Evolutionary conservation across 2,888 invertebrate genomes (phyloP).

Genomic region (Melanophora roralis): DNA sequence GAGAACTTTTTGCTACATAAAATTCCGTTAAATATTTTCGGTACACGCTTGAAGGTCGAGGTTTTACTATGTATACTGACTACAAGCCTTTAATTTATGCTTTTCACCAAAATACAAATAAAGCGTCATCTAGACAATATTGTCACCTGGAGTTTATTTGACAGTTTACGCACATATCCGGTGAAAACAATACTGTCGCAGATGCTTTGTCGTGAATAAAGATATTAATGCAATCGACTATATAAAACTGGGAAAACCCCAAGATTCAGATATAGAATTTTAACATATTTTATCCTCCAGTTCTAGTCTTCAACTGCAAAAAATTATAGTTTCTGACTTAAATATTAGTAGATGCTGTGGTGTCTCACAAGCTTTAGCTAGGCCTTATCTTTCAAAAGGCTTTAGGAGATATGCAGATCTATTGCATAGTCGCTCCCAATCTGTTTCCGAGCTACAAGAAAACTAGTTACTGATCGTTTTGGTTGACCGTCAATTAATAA

Average conservation of each 20-base stretch:
- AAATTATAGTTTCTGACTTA: background rate
- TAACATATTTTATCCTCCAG: background rate
- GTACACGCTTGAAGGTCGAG: slow-evolving; percentile 43
- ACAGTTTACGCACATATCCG: background rate
- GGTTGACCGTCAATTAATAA: no score
- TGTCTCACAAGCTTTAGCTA: background rate
- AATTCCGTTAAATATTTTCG: slow-evolving; percentile 46
- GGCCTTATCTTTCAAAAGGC: background rate
- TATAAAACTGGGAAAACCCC: background rate
- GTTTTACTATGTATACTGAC: slow-evolving; percentile 30
- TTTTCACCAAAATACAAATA: slow-evolving; percentile 39
- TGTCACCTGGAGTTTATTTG: background rate
- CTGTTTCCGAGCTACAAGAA: background rate
- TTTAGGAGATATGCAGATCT: background rate
- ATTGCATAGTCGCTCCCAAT: background rate
- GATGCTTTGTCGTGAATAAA: background rate
- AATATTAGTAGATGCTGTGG: background rate
- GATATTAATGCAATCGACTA: background rate
- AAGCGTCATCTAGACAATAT: slow-evolving; percentile 20
- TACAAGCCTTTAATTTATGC: slow-evolving; percentile 33
- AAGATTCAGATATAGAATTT: background rate
- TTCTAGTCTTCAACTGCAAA: background rate
- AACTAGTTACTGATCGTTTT: no score
- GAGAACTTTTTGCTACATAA: slow-evolving; percentile 35
- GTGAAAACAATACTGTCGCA: background rate